phyloP scores from a whole-genome alignment of 2,888 invertebrate genomes.

The Netelia virgata region DNA sequence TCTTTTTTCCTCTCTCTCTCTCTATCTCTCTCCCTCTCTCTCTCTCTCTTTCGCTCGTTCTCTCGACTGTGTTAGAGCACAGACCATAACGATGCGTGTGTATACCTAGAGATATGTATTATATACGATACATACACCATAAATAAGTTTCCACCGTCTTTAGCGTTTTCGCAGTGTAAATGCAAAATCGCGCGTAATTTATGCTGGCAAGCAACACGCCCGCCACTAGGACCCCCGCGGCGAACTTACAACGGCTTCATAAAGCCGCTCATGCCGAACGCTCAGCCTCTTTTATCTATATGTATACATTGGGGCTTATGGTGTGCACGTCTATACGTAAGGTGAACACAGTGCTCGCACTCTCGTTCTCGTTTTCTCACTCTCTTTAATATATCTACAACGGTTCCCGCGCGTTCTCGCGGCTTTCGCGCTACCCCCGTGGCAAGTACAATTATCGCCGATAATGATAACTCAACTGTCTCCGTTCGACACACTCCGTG shows the following conservation, averaged over 20 bases:
- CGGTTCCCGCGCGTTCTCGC: slow-evolving; percentile 23
- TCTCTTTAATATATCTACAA: slow-evolving; percentile 60
- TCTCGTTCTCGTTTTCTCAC: slow-evolving; percentile 64
- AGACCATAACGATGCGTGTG: slow-evolving; percentile 7
- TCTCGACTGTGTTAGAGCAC: slow-evolving; percentile 8
- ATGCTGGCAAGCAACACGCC: slow-evolving; percentile 82
- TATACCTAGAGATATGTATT: slow-evolving; percentile 42
- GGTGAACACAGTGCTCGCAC: slow-evolving; percentile 52
- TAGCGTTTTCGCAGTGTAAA: slow-evolving; percentile 81
- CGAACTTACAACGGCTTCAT: slow-evolving; percentile 83
- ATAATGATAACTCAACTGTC: slow-evolving; percentile 72
- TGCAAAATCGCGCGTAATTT: slow-evolving; percentile 83
- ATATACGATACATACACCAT: slow-evolving; percentile 58
- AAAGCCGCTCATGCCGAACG: slow-evolving; percentile 75
- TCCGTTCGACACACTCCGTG: slow-evolving; percentile 17
- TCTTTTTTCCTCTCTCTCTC: slow-evolving; percentile 17
- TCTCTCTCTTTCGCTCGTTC: not conserved
- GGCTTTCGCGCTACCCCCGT: slow-evolving; percentile 59
- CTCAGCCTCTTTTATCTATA: slow-evolving; percentile 50
- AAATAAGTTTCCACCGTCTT: slow-evolving; percentile 72
- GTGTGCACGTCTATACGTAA: not conserved
- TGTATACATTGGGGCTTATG: not conserved
- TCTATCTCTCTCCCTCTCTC: not conserved
- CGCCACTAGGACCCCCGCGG: slow-evolving; percentile 81
- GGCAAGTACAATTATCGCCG: slow-evolving; percentile 69